Percentiles rank a stretch among this genome's conserved stretches.
Evolutionary conservation across 2,888 invertebrate genomes (phyloP).

Genomic region (Orthosia incerta): DNA sequence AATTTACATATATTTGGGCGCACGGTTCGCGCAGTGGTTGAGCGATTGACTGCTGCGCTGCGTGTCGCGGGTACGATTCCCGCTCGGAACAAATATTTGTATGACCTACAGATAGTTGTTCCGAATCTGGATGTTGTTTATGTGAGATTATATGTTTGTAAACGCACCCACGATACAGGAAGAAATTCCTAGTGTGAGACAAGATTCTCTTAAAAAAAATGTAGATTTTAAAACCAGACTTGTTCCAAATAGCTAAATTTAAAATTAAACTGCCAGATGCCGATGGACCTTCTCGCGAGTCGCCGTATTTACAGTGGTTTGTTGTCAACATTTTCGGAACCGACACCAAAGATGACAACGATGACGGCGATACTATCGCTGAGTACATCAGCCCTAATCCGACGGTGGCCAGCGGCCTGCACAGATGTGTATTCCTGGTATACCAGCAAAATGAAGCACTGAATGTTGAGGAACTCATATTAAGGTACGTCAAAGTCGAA

Average conservation of each 20-base stretch:
- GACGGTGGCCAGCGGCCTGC: neutral
- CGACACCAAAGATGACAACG: constrained; percentile 18
- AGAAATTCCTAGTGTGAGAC: too few relatives aligned
- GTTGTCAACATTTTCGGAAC: constrained; percentile 26
- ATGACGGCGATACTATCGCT: constrained; percentile 25
- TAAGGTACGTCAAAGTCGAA: too few relatives aligned
- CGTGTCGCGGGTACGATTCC: too few relatives aligned
- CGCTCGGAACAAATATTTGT: too few relatives aligned
- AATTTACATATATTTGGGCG: neutral
- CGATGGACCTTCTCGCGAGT: constrained; percentile 30
- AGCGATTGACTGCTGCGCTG: too few relatives aligned
- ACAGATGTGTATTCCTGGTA: constrained; percentile 41
- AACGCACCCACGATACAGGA: too few relatives aligned
- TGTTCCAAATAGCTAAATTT: neutral
- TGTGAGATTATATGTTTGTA: too few relatives aligned
- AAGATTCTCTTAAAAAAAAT: too few relatives aligned
- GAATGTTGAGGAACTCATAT: constrained; percentile 25
- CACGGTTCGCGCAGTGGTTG: too few relatives aligned
- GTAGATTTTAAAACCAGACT: neutral
- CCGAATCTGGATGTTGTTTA: too few relatives aligned
- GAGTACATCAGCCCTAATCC: constrained; percentile 39
- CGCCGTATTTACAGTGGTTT: constrained; percentile 32
- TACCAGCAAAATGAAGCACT: constrained; percentile 34
- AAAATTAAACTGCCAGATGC: constrained; percentile 16
- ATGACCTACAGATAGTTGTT: too few relatives aligned